Conservation (phyloP, 2,113 vertebrate species). For the Pardalotus punctatus region DNA sequence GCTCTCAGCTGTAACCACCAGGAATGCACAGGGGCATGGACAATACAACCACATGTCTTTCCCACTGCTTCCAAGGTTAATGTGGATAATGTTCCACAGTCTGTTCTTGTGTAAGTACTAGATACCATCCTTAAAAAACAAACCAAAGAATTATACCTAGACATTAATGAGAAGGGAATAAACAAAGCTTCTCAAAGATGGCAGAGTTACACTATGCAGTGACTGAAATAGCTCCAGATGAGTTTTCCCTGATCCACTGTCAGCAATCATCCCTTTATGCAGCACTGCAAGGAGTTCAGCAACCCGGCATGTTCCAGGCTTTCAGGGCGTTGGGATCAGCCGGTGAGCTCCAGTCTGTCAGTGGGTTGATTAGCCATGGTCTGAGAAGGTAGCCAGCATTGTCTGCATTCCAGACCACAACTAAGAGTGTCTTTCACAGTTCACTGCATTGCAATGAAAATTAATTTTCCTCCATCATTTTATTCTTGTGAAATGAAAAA, state of each 20-base stretch:
- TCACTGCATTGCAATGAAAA: constrained; percentile 57
- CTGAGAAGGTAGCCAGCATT: constrained; percentile 53
- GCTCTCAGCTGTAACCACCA: neutral
- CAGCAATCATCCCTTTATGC: neutral
- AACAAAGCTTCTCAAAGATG: neutral
- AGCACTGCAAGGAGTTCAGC: neutral
- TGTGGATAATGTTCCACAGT: neutral
- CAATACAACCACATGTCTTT: neutral
- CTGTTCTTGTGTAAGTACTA: neutral
- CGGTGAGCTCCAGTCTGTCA: constrained; percentile 54
- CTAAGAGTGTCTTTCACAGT: constrained; percentile 49
- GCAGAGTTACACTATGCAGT: neutral
- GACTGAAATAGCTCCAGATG: neutral
- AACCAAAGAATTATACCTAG: neutral
- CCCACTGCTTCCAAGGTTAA: neutral
- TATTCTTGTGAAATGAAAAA: neutral
- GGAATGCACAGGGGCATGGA: neutral
- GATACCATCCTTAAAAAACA: neutral
- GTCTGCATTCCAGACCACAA: constrained; percentile 64
- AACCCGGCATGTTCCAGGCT: accelerated
- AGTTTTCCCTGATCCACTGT: neutral
- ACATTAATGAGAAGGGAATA: neutral
- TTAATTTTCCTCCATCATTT: constrained; percentile 61
- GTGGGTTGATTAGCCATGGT: constrained; percentile 54
- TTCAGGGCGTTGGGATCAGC: neutral